These are phyloP conservation scores for Stegostoma tigrinum DNA, from an alignment of 2,113 vertebrate species.

Conservation along the genomic window DNA sequence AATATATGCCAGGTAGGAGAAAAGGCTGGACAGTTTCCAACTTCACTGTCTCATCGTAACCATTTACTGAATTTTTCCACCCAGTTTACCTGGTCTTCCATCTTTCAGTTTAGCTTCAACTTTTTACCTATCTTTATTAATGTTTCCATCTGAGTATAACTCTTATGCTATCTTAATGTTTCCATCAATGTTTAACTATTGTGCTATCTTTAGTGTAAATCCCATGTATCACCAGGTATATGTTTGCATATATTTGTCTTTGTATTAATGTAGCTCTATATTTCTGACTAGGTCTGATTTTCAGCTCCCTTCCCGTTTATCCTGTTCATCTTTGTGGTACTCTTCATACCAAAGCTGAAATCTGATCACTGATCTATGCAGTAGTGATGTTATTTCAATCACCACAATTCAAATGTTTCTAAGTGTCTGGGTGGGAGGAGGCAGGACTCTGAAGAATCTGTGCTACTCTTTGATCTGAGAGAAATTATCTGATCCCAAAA, in stretches of 20 bases:
- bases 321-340: neutral
- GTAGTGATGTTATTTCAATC: conserved; percentile 31
- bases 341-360: neutral
- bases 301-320: neutral
- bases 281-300: neutral
- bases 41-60: neutral
- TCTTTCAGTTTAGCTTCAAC: neutral
- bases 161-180: neutral
- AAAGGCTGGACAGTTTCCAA: neutral
- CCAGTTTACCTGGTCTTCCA: neutral
- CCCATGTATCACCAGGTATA: neutral
- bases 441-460: neutral
- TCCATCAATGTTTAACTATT: neutral
- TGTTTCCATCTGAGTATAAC: neutral
- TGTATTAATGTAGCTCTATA: neutral
- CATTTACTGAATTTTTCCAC: neutral
- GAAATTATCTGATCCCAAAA: conserved; percentile 10
- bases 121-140: conserved; percentile 23
- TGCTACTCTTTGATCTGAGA: conserved; percentile 22
- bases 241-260: neutral
- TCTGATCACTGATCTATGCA: conserved; percentile 13
- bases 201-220: neutral
- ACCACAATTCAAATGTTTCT: neutral
- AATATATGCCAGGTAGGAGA: neutral
- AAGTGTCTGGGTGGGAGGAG: conserved; percentile 28